These are phyloP conservation scores for Macquaria ambigua DNA, from an alignment of 2,113 vertebrate species.

Conservation along the genomic window DNA sequence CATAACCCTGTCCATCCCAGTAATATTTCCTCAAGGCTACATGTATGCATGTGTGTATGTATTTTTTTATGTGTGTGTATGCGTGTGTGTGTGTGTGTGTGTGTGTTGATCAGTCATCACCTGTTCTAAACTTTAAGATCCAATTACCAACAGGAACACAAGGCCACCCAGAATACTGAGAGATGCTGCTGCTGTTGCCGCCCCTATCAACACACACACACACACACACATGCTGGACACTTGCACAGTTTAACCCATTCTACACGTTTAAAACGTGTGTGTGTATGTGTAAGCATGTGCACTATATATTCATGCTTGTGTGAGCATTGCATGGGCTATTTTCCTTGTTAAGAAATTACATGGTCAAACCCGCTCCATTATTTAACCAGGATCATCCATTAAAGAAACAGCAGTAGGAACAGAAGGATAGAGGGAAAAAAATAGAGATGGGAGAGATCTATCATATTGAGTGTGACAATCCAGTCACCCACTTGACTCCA, in stretches of 20 bases:
- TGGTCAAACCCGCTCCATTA: background rate
- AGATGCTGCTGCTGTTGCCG: constrained; percentile 72
- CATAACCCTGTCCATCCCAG: constrained; percentile 20
- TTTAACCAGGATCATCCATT: constrained; percentile 31
- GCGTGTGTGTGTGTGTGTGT: background rate
- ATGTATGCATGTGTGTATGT: constrained; percentile 3
- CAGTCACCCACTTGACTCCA: background rate
- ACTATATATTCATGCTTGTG: background rate
- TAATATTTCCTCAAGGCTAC: constrained; percentile 17
- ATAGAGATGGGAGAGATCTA: background rate
- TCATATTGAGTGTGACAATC: background rate
- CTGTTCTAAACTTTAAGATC: constrained; percentile 82
- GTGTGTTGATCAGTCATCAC: constrained; percentile 75
- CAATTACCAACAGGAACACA: constrained; percentile 83
- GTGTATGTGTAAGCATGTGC: background rate
- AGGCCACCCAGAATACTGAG: constrained; percentile 84
- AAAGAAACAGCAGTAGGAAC: background rate
- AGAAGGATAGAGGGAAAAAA: background rate
- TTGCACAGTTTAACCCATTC: constrained; percentile 37
- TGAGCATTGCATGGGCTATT: background rate
- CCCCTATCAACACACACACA: constrained; percentile 76
- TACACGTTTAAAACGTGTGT: constrained; percentile 6
- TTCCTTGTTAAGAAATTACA: background rate
- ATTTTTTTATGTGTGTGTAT: constrained; percentile 15
- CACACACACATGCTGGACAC: constrained; percentile 58